Conservation (phyloP, 2,797 vertebrate species). For the Sebastes taczanowskii region DNA sequence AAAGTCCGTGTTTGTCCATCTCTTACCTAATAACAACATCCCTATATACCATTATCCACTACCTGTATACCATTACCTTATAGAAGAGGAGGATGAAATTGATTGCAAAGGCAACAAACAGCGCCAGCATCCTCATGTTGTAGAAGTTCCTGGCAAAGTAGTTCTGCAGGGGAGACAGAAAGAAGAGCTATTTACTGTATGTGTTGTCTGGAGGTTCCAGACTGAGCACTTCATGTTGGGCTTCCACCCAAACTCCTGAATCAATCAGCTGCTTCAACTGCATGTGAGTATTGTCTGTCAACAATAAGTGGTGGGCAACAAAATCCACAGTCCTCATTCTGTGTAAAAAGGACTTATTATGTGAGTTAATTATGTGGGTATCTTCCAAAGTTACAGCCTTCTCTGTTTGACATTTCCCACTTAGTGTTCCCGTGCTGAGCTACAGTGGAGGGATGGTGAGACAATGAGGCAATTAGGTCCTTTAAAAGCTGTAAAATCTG, state of each 20-base stretch:
- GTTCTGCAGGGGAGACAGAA: slow-evolving; percentile 83
- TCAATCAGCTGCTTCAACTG: background rate
- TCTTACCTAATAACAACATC: background rate
- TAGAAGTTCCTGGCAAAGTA: slow-evolving; percentile 99
- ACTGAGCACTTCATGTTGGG: background rate
- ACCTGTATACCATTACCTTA: slow-evolving; percentile 82
- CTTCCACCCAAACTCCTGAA: background rate
- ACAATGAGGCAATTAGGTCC: background rate
- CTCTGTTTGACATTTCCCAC: background rate
- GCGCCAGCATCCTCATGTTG: slow-evolving; percentile 98
- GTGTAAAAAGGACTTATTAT: background rate
- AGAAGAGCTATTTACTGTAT: background rate
- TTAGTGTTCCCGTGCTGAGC: background rate
- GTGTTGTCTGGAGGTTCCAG: background rate
- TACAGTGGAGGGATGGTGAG: background rate
- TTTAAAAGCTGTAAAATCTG: background rate
- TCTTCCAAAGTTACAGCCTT: background rate
- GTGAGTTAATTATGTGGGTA: background rate
- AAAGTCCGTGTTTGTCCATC: background rate
- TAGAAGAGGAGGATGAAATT: slow-evolving; percentile 98
- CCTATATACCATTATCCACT: background rate
- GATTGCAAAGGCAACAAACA: slow-evolving; percentile 97
- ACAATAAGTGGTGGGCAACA: background rate
- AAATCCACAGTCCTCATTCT: background rate
- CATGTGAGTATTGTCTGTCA: background rate